A percentile compares a stretch with the other conserved stretches of the same genome.
phyloP scores from a whole-genome alignment of 2,113 vertebrate species.

The Menura novaehollandiae region DNA sequence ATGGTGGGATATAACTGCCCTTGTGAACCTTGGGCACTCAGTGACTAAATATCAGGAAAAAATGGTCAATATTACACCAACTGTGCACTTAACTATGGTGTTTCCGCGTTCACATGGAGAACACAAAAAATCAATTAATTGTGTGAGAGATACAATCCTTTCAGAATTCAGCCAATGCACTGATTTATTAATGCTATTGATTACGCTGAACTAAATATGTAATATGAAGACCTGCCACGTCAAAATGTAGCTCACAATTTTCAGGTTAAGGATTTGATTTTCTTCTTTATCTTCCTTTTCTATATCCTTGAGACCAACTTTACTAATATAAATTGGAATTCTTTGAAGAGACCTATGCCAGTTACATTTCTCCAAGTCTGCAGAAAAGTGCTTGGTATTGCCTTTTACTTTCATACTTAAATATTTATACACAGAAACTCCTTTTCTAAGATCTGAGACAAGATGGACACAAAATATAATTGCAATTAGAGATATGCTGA shows the following conservation, averaged over 20 bases:
- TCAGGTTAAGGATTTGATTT: conserved; percentile 5
- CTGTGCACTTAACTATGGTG: conserved; percentile 37
- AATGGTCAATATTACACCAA: conserved; percentile 58
- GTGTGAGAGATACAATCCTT: conserved; percentile 30
- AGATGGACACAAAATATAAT: conserved; percentile 71
- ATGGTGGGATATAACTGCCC: conserved; percentile 27
- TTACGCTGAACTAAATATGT: conserved; percentile 2
- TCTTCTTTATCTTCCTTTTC: neutral
- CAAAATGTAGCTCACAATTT: neutral
- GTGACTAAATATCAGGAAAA: conserved; percentile 59
- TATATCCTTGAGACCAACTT: neutral
- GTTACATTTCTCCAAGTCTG: neutral
- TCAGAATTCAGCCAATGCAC: conserved; percentile 40
- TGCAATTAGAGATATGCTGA: conserved; percentile 75
- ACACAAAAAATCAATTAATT: conserved; percentile 52
- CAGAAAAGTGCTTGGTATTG: conserved; percentile 8
- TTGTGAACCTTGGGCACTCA: conserved; percentile 59
- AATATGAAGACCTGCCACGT: neutral
- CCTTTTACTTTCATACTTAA: conserved; percentile 46
- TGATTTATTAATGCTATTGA: conserved; percentile 62
- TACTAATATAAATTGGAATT: neutral
- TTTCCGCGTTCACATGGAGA: conserved; percentile 28
- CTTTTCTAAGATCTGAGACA: conserved; percentile 54
- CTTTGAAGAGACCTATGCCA: neutral
- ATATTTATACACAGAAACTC: conserved; percentile 48